phyloP scores from a whole-genome alignment of 2,797 vertebrate species.

The Knipowitschia caucasica region DNA sequence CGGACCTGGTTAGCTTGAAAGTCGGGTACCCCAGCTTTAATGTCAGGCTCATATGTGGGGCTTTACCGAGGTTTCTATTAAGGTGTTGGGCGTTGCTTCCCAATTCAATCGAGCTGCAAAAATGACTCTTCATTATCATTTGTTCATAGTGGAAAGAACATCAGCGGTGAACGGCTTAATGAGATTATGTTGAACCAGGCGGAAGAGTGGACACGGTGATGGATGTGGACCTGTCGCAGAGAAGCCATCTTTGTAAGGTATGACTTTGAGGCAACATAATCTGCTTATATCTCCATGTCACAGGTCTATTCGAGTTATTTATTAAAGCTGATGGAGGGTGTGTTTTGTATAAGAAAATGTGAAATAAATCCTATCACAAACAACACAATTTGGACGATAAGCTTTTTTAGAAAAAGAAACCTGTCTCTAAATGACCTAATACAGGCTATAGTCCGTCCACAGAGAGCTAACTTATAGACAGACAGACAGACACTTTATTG shows the following conservation, averaged over 20 bases:
- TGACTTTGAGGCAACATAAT: conserved; percentile 26
- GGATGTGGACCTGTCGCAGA: conserved; percentile 49
- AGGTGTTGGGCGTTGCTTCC: conserved; percentile 36
- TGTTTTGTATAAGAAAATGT: background rate
- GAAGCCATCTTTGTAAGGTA: conserved; percentile 43
- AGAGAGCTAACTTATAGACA: background rate
- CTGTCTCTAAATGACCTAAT: background rate
- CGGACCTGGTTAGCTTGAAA: too few relatives aligned
- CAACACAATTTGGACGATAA: background rate
- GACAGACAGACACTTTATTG: too few relatives aligned
- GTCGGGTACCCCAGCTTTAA: too few relatives aligned
- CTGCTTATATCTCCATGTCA: background rate
- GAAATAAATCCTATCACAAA: background rate
- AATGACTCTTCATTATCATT: conserved; percentile 65
- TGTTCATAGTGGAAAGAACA: conserved; percentile 72
- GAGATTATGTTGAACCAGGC: conserved; percentile 65
- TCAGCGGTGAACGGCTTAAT: conserved; percentile 66
- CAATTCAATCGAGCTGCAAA: conserved; percentile 55
- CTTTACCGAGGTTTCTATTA: conserved; percentile 36
- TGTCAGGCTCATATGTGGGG: background rate
- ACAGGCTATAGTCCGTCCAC: background rate
- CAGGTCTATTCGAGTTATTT: background rate
- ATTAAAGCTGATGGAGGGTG: background rate
- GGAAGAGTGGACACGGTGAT: conserved; percentile 64
- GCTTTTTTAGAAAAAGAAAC: background rate